Evolutionary conservation across 2,797 vertebrate genomes (phyloP), one percentile per base, ranked within the genome.

Genomic region (Oceanodroma leucorhoa): DNA sequence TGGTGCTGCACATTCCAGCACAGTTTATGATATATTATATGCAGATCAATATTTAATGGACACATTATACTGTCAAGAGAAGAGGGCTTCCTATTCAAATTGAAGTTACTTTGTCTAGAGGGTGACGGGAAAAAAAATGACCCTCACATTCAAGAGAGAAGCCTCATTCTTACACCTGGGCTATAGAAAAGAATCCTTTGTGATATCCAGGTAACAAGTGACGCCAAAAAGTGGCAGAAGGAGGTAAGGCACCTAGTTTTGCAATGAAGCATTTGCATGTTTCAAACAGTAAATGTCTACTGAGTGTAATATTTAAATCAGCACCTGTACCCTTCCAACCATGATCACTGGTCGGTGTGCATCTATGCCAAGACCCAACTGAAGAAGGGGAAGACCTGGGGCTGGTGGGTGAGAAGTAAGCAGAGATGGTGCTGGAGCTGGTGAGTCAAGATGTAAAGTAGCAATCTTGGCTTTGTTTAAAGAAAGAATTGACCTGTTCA

Each of bases 11-110:
- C 51, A 15, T 45, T 58, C 57, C 62, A 73, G 38, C 54, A 90
- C 41, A 76, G 57, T 83, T 95, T 70, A 95, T 89, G 53, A 92
- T 83, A 46, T 80, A 85, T 92, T 87, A 76, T 87, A 78, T 0
- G 4, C 43, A 78, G 78, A 94, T 95, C 83, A 95, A 95, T 95
- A 96, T 95, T 96, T 96, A 93, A 95, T 89, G 91, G 89, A 66
- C 24, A 24, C 10, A 70, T 91, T 94, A 82, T 40, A 67, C 55
- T 73, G 77, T 81, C 64, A 92, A 60, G 46, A 90, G 60, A 64
- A 82, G 55, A 93, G 14, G 36, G 22, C 43, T 94, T 95, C 67
- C 82, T 90, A 43, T 85, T 93, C 54, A 89, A 57, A 73, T 26
- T 78, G 94, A 90, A 91, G 83, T 86, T 81, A 72, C 38, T 94